Evolutionary conservation across 2,113 vertebrate genomes (phyloP), one percentile per base, ranked within the genome.

Genomic region (Acinonyx jubatus): DNA sequence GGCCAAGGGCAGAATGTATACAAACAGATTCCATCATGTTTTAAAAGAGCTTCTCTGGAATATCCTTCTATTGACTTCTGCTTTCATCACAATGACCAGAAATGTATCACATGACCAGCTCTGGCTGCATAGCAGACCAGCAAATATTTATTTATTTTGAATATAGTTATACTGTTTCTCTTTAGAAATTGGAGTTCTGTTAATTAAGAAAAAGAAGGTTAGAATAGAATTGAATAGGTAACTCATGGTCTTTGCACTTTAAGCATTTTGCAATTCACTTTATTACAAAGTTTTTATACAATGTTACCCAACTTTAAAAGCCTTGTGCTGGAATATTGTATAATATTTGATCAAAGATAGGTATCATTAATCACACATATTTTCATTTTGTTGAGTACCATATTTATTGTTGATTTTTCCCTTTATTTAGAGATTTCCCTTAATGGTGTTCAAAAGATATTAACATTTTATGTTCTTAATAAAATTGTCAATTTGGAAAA

Each of bases 401-500:
- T 85, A 65, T 57, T 89, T 89, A 33, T 57, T 48, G 2, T 57
- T 79, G 52, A 71, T 61, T 88, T 87, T 85, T 36, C 38, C 5
- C 7, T 76, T 78, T 55, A 86, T 86, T 83, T 90, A 31, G 25
- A 85, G 19, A 65, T 83, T 33, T 78, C 71, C 7, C 63, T 89
- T 52, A 90, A 68, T 81, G 65, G 4, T 73, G 15, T 8, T 83
- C 74, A 97, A 87, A 71, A 8, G 29, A 50, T 73, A 71, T 65
- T 81, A 76, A 63, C 25, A 80, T 85, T 81, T 81, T 92, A 55
- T 83, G 5, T 33, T 87, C 3, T 61, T 84, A 48, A 84, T 89
- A 90, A 91, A 95, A 61, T 52, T 87, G 4, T 79, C 82, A 50
- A 23, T 84, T 96, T 87, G 7, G 23, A 94, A 94, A 82, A 74